Percentiles rank a stretch among this genome's conserved stretches.
Evolutionary conservation across 2,113 vertebrate species (phyloP).

Genomic region (Glaucomys volans): DNA sequence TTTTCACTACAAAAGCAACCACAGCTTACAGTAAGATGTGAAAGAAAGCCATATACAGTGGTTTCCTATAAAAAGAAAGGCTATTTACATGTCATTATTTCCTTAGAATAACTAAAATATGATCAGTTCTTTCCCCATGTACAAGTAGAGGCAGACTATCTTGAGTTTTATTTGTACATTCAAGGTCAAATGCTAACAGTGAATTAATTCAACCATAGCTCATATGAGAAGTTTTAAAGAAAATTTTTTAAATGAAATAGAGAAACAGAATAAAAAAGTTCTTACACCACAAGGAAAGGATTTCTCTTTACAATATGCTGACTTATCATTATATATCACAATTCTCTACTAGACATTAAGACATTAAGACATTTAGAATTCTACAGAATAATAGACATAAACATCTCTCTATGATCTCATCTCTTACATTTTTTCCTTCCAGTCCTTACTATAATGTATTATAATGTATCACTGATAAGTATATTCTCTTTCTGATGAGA

Average conservation of each 20-base stretch:
- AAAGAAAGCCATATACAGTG: conserved; percentile 75
- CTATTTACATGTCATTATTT: conserved; percentile 72
- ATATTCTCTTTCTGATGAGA: not conserved
- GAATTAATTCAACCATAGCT: conserved; percentile 1
- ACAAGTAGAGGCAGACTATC: conserved; percentile 27
- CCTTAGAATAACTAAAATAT: conserved; percentile 67
- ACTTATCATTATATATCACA: not conserved
- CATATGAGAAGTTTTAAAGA: conserved; percentile 1
- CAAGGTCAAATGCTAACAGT: conserved; percentile 67
- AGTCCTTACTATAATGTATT: not conserved
- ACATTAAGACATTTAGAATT: not conserved
- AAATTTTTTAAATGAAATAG: not conserved
- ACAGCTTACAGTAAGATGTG: conserved; percentile 73
- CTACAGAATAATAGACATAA: not conserved
- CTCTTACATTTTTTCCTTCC: not conserved
- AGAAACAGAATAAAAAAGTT: not conserved
- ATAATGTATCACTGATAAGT: not conserved
- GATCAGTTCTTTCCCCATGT: conserved; percentile 40
- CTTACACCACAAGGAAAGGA: not conserved
- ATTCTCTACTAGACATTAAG: conserved; percentile 17
- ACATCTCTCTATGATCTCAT: not conserved
- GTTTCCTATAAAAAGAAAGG: conserved; percentile 75
- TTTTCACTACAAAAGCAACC: conserved; percentile 79
- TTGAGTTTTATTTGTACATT: conserved; percentile 53
- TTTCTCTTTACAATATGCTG: not conserved